Percentiles rank a stretch among this genome's conserved stretches.
Conservation (phyloP, 2,888 invertebrate species). For the Lasioglossum vierecki region DNA sequence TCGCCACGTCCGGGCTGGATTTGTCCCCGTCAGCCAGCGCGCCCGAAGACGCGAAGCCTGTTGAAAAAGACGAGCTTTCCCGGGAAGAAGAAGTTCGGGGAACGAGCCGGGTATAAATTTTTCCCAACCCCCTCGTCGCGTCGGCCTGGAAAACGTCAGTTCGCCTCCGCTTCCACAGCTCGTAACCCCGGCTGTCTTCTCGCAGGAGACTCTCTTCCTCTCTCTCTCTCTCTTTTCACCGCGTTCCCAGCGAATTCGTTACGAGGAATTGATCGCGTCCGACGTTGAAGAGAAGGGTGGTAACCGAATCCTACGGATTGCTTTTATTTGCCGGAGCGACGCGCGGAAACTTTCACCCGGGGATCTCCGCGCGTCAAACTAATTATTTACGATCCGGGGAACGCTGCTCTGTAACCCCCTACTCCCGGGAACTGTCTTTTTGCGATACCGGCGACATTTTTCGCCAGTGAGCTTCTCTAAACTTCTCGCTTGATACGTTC, state of each 20-base stretch:
- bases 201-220: background rate
- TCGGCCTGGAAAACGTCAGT: conserved; percentile 28
- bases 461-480: background rate
- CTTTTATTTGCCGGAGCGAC: conserved; percentile 3
- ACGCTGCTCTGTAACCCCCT: background rate
- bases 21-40: conserved; percentile 79
- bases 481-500: too few species aligned
- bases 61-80: conserved; percentile 49
- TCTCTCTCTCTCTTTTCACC: background rate
- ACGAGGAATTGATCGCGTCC: conserved; percentile 27
- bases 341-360: background rate
- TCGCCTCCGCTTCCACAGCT: conserved; percentile 3
- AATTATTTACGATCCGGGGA: conserved; percentile 7
- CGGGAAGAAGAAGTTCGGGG: conserved; percentile 52
- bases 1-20: conserved; percentile 80
- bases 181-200: conserved; percentile 20
- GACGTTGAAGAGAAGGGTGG: conserved; percentile 14
- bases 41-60: conserved; percentile 34
- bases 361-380: background rate
- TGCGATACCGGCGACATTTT: background rate
- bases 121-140: conserved; percentile 19
- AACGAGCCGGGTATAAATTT: conserved; percentile 65
- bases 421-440: background rate
- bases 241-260: conserved; percentile 34
- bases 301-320: conserved; percentile 28